These are phyloP conservation scores for Canis aureus DNA, from an alignment of 2,113 vertebrate species.

Conservation along the genomic window DNA sequence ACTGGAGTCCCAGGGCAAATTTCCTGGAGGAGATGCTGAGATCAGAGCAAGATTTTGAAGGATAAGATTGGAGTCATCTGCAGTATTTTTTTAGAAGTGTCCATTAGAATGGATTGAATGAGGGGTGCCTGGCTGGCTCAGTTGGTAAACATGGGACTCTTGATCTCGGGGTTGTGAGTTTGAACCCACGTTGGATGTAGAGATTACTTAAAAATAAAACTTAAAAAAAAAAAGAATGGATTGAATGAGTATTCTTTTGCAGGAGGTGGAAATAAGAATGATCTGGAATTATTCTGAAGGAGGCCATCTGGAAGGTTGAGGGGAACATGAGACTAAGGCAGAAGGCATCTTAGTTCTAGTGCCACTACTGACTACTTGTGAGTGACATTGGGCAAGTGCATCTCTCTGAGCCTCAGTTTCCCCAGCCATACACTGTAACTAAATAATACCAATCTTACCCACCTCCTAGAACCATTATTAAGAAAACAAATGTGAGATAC, in stretches of 20 bases:
- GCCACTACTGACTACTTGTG: neutral
- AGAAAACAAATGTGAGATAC: conserved; percentile 61
- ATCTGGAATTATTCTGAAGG: conserved; percentile 45
- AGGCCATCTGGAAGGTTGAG: neutral
- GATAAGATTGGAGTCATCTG: neutral
- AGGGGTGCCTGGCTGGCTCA: neutral
- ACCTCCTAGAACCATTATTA: conserved; percentile 9
- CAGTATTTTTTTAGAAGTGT: conserved; percentile 46
- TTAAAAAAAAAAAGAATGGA: neutral
- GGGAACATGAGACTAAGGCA: neutral
- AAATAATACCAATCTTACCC: neutral
- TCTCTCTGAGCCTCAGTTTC: conserved; percentile 48
- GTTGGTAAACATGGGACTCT: neutral
- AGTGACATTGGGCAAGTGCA: neutral
- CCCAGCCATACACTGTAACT: conserved; percentile 1
- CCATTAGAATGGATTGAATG: neutral
- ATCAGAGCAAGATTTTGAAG: neutral
- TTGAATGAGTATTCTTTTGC: conserved; percentile 17
- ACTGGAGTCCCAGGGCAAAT: conserved; percentile 3
- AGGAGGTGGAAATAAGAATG: neutral
- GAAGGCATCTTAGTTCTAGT: conserved; percentile 21
- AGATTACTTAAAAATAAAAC: neutral
- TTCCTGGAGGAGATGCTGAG: neutral
- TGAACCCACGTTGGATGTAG: neutral
- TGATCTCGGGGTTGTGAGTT: neutral